Evolutionary conservation across 2,797 vertebrate genomes (phyloP).

Genomic region (Alauda arvensis): DNA sequence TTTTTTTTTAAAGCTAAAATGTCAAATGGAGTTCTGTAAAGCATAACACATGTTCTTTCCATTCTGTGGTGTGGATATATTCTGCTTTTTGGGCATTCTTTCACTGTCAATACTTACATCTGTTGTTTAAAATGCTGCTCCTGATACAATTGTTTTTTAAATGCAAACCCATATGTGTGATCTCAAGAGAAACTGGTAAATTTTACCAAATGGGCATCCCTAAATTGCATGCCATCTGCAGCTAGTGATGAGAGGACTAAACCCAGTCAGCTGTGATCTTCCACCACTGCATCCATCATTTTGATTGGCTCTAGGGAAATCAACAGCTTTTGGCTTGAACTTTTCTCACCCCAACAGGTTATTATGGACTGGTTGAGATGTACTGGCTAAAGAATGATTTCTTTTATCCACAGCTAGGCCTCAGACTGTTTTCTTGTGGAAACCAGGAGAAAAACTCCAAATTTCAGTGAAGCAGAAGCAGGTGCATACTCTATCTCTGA

Average conservation of each 20-base stretch:
- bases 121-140: conserved; percentile 78
- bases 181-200: conserved; percentile 78
- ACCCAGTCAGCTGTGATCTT: conserved; percentile 89
- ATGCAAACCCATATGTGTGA: conserved; percentile 74
- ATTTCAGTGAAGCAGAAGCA: neutral
- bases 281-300: conserved; percentile 73
- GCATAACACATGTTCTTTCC: conserved; percentile 19
- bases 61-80: conserved; percentile 42
- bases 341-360: conserved; percentile 67
- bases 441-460: neutral
- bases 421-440: neutral
- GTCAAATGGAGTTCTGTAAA: conserved; percentile 29
- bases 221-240: conserved; percentile 80
- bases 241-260: conserved; percentile 74
- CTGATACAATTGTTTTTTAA: conserved; percentile 73
- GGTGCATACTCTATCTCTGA: neutral
- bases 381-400: conserved; percentile 41
- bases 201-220: conserved; percentile 77
- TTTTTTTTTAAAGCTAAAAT: conserved; percentile 41
- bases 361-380: conserved; percentile 57
- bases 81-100: conserved; percentile 56
- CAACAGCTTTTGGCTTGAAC: conserved; percentile 71
- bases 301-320: conserved; percentile 76
- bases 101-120: conserved; percentile 75
- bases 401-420: conserved; percentile 6